A percentile compares a stretch with the other conserved stretches of the same genome.
Conservation (phyloP, 2,797 vertebrate species). For the Oophaga sylvatica region DNA sequence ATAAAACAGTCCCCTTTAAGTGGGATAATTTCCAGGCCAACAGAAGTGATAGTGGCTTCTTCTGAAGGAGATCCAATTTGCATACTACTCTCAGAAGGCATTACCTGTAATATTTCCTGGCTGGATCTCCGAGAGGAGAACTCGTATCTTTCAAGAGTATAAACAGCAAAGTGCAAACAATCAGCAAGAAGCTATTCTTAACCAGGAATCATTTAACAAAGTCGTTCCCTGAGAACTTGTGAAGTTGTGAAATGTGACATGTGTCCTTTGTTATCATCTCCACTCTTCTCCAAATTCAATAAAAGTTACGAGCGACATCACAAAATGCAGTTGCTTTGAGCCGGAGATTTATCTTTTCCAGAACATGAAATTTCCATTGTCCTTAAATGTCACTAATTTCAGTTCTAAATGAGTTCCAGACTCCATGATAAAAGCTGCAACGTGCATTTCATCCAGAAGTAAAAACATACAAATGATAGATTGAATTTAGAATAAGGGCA, state of each 20-base stretch:
- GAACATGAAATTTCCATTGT: slow-evolving; percentile 4
- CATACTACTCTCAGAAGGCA: too few species aligned
- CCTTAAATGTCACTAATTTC: not conserved
- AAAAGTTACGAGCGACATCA: slow-evolving; percentile 5
- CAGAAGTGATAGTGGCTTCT: too few species aligned
- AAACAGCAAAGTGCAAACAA: not conserved
- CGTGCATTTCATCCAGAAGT: too few species aligned
- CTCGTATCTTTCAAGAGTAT: too few species aligned
- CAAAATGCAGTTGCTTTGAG: not conserved
- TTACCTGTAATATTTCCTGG: too few species aligned
- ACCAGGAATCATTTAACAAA: not conserved
- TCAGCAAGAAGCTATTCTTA: not conserved
- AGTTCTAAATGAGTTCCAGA: not conserved
- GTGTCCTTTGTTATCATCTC: slow-evolving; percentile 2
- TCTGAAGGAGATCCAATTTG: too few species aligned
- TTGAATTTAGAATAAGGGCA: too few species aligned
- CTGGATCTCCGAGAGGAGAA: too few species aligned
- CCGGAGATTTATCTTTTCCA: not conserved
- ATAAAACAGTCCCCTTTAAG: not conserved
- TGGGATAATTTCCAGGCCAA: not conserved
- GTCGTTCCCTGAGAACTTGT: not conserved
- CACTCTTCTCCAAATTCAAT: not conserved
- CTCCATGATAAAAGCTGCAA: not conserved
- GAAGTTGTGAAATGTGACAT: not conserved
- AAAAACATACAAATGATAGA: too few species aligned